Evolutionary conservation across 2,888 invertebrate genomes (phyloP).

Genomic region (Agonopterix alstromeriana): DNA sequence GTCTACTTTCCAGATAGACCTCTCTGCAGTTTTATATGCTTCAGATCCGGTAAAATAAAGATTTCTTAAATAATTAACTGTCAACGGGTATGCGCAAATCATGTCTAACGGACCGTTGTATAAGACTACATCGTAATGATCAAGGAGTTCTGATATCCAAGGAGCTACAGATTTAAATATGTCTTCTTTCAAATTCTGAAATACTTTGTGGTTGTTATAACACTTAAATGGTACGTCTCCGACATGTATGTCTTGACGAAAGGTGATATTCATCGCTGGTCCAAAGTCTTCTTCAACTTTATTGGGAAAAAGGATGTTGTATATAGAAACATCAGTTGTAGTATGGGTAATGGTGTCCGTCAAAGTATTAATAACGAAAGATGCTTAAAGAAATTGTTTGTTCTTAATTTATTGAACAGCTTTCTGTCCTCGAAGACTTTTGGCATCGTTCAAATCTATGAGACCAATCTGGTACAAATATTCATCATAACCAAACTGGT

Average conservation of each 20-base stretch:
- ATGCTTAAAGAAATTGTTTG: conserved; percentile 1
- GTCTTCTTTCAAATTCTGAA: conserved; percentile 78
- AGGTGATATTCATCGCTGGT: conserved; percentile 72
- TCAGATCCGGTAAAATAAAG: conserved; percentile 76
- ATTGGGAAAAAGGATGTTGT: neutral
- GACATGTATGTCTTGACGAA: conserved; percentile 84
- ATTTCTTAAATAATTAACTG: conserved; percentile 80
- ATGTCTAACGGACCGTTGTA: conserved; percentile 91
- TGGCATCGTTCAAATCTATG: conserved; percentile 3
- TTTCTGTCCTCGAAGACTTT: neutral
- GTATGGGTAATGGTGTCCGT: neutral
- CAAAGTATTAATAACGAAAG: neutral
- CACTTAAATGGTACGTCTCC: conserved; percentile 81
- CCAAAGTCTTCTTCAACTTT: conserved; percentile 23
- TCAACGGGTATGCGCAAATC: conserved; percentile 86
- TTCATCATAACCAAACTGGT: conserved; percentile 5
- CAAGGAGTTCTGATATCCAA: conserved; percentile 76
- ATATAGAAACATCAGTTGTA: neutral
- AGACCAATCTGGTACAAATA: conserved; percentile 7
- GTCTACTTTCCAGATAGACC: conserved; percentile 77
- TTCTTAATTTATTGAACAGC: neutral
- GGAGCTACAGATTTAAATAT: conserved; percentile 82
- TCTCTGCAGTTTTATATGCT: conserved; percentile 71
- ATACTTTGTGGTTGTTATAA: conserved; percentile 67
- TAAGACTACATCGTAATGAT: conserved; percentile 79